Evolutionary conservation across 2,888 invertebrate genomes (phyloP).

Genomic region (Drosophila cognata): DNA sequence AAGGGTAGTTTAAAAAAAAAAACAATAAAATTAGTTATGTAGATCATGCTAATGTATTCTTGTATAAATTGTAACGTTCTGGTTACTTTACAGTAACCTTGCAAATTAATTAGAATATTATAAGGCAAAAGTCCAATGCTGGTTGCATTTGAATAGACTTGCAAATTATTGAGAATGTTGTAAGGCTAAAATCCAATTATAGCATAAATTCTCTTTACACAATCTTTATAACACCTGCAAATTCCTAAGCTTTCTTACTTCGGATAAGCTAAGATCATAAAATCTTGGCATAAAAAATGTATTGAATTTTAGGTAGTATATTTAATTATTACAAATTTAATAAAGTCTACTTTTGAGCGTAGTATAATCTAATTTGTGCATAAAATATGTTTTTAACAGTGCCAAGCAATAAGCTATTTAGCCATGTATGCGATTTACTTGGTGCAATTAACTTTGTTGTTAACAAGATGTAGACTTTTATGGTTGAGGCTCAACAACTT

Average conservation of each 20-base stretch:
- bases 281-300: not conserved
- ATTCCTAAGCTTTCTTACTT: not conserved
- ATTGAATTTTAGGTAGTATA: not conserved
- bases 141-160: not conserved
- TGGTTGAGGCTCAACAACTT: conserved; percentile 3
- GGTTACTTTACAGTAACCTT: not conserved
- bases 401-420: not conserved
- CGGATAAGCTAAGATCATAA: not conserved
- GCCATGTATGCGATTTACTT: not conserved
- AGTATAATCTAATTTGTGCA: no score
- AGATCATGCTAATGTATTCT: not conserved
- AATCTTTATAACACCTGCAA: not conserved
- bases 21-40: conserved; percentile 1
- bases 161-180: not conserved
- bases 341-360: conserved; percentile 39
- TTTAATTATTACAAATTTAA: not conserved
- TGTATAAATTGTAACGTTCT: not conserved
- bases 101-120: not conserved
- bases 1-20: conserved; percentile 12
- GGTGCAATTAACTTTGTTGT: not conserved
- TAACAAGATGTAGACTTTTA: conserved; percentile 5
- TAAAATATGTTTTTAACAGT: no score
- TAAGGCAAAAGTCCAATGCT: not conserved
- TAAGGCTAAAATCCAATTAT: not conserved
- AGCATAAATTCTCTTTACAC: not conserved